Base-by-base conservation (phyloP, 2,888 invertebrate genomes). In the Eubasilissa splendida region DNA sequence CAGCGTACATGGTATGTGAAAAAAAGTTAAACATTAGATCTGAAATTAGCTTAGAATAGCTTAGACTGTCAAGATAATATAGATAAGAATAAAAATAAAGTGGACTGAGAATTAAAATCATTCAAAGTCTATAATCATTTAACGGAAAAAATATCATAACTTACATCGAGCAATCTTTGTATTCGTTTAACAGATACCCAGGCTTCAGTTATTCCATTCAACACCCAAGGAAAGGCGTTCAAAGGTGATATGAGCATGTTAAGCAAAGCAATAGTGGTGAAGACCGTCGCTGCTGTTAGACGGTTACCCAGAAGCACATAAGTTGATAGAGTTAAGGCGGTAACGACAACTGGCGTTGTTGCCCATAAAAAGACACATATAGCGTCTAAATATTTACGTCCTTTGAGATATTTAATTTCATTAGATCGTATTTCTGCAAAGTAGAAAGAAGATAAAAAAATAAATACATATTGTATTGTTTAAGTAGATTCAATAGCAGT, bases 341-440 rank as follows among this genome's bases (percentile, higher is more conserved):
- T 95, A 85, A 97, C 96, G 31, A 97, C 87, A 50, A 99, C 96
- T 0, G 99, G 99, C 8, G 99, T 99, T 0, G 97, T 97, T 0
- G 99, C 99, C 99, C 99, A 99, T 88, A 99, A 95, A 87, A 97
- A 99, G 12, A 99, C 99, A 88, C 99, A 99, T 82, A 98, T 89
- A 0, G 99, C 99, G 90, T 99, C 99, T 84, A 99, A 88, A 88
- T 99, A 99, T 90, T 99, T 99, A 82, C 98, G 92, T 9, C 95
- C 94, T 84, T 94, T 94, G 80, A 98, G 88, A 87, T 94, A 95
- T 80, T 92, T 92, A 74, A 98, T 87, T 89, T 98, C 98, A 65
- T 90, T 89, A 31, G 89, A 89, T 71, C 96, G 92, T 22, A 93
- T 88, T 84, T 91, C 95, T 95, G 85, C 75, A 87, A 87, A 84